Base-by-base conservation (phyloP, 2,797 vertebrate species). In the Chromis chromis region DNA sequence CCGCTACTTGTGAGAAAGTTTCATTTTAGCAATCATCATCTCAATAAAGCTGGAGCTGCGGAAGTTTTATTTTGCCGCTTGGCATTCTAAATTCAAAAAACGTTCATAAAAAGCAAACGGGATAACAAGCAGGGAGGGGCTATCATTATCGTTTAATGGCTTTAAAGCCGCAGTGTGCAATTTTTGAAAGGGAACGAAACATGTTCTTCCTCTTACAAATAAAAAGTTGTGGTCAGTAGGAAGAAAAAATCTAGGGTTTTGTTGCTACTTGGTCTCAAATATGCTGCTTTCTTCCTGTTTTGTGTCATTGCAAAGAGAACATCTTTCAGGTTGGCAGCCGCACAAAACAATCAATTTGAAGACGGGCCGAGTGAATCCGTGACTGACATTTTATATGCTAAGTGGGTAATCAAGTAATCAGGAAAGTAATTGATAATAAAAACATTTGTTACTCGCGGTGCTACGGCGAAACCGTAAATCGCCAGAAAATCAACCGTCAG, bases 11-110 rank as follows among this genome's bases (percentile, higher is more conserved):
- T 9, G 53, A 12, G 4, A 39, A 25, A 52, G 21, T 71, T 65
- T 70, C 6, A 55, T 70, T 57, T 36, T n/a, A 52, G 44, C 28
- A n/a, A 74, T 25, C 22, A 46, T 36, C 53, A 65, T 70, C 64
- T 50, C 22, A 17, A 33, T 4, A 11, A 42, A 39, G 21, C 1
- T 57, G 12, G 64, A 11, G 4, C 39, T 27, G 12, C 25, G 48
- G 49, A 16, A 6, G 4, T 22, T 54, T 39, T 28, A 25, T 56
- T 25, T 28, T 40, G 31, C 14, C 25, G n/a, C 25, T 9, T 5
- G 40, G 24, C 5, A 13, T 42, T 36, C 33, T 22, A 48, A 54
- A 65, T 71, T 24, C 27, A 8, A 8, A 31, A 56, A 44, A 50
- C 50, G 63, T 61, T 40, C 59, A 60, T 40, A 46, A 74, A 60